Evolutionary conservation across 2,113 vertebrate genomes (phyloP).

Genomic region (Esox niger): DNA sequence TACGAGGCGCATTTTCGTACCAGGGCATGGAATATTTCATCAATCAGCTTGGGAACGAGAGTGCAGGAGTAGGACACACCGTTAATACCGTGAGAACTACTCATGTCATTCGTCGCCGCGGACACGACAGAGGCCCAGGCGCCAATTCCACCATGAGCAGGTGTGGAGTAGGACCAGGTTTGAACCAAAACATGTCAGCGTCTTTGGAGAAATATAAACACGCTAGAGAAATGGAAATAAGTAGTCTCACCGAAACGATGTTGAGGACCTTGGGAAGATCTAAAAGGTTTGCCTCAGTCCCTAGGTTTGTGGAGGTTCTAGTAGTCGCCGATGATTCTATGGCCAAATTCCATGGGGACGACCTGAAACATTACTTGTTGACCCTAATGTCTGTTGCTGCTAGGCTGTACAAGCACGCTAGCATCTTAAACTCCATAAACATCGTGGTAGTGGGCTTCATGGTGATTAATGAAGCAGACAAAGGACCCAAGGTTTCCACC

Average conservation of each 20-base stretch:
- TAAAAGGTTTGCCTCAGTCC: slow-evolving; percentile 88
- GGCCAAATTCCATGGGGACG: slow-evolving; percentile 90
- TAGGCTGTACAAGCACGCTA: slow-evolving; percentile 92
- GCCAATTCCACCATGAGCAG: slow-evolving; percentile 76
- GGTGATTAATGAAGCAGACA: slow-evolving; percentile 83
- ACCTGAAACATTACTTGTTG: slow-evolving; percentile 91
- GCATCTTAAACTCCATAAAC: slow-evolving; percentile 90
- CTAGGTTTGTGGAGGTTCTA: slow-evolving; percentile 93
- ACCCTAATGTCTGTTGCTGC: slow-evolving; percentile 94
- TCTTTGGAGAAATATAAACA: slow-evolving; percentile 82
- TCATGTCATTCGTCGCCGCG: slow-evolving; percentile 81
- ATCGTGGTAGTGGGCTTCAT: slow-evolving; percentile 93
- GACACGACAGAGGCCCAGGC: slow-evolving; percentile 35
- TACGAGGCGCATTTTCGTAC: slow-evolving; percentile 86
- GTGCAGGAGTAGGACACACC: slow-evolving; percentile 20
- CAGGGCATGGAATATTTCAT: slow-evolving; percentile 86
- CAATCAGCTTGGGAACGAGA: slow-evolving; percentile 59
- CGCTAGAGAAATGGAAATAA: slow-evolving; percentile 27
- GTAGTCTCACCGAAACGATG: slow-evolving; percentile 50
- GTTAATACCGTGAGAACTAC: slow-evolving; percentile 46
- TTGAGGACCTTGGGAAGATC: slow-evolving; percentile 70
- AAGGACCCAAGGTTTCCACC: slow-evolving; percentile 88
- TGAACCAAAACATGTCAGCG: slow-evolving; percentile 69
- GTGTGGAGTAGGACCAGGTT: slow-evolving; percentile 81
- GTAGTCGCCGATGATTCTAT: slow-evolving; percentile 96